Evolutionary conservation across 1,140 invertebrate genomes (phyloP).

Genomic region (Leptoteleia sp.): DNA sequence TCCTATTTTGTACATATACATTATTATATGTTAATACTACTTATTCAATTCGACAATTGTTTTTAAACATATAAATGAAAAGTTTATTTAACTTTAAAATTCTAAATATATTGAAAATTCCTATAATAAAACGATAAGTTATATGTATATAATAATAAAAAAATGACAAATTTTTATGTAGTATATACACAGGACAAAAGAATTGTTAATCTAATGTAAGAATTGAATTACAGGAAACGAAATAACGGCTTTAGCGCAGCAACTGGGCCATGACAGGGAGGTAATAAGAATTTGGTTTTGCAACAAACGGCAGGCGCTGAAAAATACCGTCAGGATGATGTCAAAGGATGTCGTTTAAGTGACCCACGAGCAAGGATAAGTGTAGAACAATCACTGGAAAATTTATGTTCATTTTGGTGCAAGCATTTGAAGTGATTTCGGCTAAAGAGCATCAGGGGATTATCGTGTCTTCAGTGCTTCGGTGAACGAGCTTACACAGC

Average conservation of each 20-base stretch:
- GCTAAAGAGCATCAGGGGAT: constrained; percentile 23
- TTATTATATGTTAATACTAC: constrained; percentile 21
- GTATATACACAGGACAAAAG: no score
- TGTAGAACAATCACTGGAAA: constrained; percentile 22
- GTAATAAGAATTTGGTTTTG: constrained; percentile 99
- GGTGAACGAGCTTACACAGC: constrained; percentile 19
- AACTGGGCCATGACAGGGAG: constrained; percentile 97
- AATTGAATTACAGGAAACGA: constrained; percentile 91
- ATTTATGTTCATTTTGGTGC: constrained; percentile 47
- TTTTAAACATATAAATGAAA: no score
- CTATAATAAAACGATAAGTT: no score
- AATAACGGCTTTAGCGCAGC: constrained; percentile 96
- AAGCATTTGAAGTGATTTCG: constrained; percentile 43
- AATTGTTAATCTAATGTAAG: no score
- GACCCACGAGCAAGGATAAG: not conserved
- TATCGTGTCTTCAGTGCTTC: constrained; percentile 32
- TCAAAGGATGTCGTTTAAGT: constrained; percentile 85
- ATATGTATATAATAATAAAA: no score
- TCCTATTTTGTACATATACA: no score
- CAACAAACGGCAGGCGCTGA: constrained; percentile 97
- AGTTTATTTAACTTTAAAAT: no score
- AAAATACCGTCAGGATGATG: constrained; percentile 96
- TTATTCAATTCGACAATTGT: constrained; percentile 20
- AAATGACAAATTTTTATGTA: no score
- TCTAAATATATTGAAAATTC: no score